A percentile compares a stretch with the other conserved stretches of the same genome.
Evolutionary conservation across 2,888 invertebrate species (phyloP).

Genomic region (Capitulum mitella): DNA sequence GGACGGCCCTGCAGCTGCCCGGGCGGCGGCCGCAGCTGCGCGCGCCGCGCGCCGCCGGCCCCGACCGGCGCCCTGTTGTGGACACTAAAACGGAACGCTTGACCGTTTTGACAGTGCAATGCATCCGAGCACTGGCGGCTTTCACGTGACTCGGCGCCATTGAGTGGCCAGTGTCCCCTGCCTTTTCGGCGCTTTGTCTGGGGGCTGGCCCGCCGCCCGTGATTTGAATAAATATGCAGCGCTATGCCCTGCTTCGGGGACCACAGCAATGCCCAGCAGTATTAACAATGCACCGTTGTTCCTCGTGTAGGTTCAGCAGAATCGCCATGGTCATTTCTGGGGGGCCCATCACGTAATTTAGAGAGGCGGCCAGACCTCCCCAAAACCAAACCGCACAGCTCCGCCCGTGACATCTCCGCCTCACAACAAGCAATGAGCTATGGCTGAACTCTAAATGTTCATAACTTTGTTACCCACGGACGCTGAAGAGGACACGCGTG

Average conservation of each 20-base stretch:
- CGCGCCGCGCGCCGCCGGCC: neutral
- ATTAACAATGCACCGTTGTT: no score
- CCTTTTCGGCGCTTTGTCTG: neutral
- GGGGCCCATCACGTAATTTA: no score
- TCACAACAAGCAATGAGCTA: no score
- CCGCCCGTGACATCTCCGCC: no score
- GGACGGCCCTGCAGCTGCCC: neutral
- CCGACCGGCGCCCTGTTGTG: neutral
- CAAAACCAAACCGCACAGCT: no score
- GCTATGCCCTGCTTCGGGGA: neutral
- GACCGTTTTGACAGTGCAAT: slow-evolving; percentile 14
- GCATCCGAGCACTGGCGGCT: neutral
- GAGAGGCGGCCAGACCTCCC: no score
- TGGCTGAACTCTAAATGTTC: no score
- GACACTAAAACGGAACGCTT: slow-evolving; percentile 5
- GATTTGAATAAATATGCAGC: neutral
- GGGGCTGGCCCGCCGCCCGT: neutral
- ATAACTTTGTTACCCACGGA: no score
- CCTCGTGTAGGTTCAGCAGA: no score
- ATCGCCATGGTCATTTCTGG: neutral
- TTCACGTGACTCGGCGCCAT: neutral
- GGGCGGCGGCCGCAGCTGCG: neutral
- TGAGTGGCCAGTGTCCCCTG: neutral
- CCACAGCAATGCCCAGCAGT: no score
- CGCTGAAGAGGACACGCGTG: no score